phyloP scores from a whole-genome alignment of 2,797 vertebrate species.

The Sternotherus odoratus region DNA sequence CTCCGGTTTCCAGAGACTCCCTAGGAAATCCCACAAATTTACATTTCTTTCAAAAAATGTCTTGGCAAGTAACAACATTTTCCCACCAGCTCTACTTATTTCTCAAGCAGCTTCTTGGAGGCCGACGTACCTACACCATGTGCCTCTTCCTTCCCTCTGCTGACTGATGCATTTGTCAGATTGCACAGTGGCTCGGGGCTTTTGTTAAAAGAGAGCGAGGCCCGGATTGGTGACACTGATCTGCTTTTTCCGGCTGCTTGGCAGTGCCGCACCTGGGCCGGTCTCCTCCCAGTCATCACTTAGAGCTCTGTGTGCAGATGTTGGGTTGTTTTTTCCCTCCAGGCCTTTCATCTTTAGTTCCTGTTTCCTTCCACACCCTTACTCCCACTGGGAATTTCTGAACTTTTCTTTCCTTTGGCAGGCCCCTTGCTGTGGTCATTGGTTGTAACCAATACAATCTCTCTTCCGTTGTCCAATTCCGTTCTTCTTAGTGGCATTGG shows the following conservation, averaged over 20 bases:
- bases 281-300: fast-evolving
- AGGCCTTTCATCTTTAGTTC: slow-evolving; percentile 25
- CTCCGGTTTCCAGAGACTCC: not conserved
- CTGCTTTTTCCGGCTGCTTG: not conserved
- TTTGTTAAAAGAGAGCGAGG: not conserved
- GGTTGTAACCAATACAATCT: not conserved
- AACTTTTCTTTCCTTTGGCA: fast-evolving
- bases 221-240: not conserved
- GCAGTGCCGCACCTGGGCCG: slow-evolving; percentile 17
- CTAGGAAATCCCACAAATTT: not conserved
- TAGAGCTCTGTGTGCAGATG: not conserved
- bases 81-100: not conserved
- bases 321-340: not conserved
- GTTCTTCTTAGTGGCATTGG: not conserved
- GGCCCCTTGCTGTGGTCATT: fast-evolving
- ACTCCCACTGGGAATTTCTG: slow-evolving; percentile 16
- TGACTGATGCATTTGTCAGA: not conserved
- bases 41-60: not conserved
- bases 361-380: slow-evolving; percentile 28
- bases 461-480: not conserved
- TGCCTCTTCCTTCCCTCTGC: not conserved
- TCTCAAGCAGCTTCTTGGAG: not conserved
- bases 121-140: not conserved
- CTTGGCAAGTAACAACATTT: not conserved
- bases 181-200: not conserved